Evolutionary conservation across 2,113 vertebrate species (phyloP).

Genomic region (Phodopus roborovskii): DNA sequence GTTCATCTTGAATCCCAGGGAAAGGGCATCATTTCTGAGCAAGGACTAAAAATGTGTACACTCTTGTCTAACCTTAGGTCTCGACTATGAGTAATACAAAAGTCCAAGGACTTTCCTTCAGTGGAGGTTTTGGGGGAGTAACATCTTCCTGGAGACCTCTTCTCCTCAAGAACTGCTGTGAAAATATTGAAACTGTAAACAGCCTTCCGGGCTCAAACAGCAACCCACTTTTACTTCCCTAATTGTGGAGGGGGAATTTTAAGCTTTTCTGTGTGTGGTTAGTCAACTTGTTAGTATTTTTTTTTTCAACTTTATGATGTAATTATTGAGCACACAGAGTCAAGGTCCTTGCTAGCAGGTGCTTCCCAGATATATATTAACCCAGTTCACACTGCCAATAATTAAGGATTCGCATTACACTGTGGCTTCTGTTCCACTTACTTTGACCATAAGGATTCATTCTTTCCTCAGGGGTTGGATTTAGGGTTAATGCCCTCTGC

Average conservation of each 20-base stretch:
- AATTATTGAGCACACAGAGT: constrained; percentile 24
- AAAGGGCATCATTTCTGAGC: constrained; percentile 24
- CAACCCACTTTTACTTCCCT: constrained; percentile 60
- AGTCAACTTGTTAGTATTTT: constrained; percentile 21
- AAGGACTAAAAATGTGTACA: background rate
- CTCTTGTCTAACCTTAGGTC: background rate
- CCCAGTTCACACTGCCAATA: constrained; percentile 24
- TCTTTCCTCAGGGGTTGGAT: constrained; percentile 34
- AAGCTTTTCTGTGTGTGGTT: background rate
- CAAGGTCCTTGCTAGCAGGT: background rate
- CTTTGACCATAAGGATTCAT: constrained; percentile 23
- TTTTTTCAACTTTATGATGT: constrained; percentile 16
- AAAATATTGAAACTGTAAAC: background rate
- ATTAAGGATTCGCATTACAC: background rate
- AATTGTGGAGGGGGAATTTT: constrained; percentile 10
- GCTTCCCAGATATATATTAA: constrained; percentile 16
- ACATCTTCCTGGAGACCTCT: background rate
- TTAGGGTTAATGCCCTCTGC: background rate
- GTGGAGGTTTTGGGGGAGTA: background rate
- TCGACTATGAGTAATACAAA: background rate
- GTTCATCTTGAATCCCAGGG: background rate
- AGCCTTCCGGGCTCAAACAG: background rate
- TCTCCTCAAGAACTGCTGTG: background rate
- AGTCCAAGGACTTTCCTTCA: background rate
- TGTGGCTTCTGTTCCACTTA: constrained; percentile 27